Conservation (phyloP, 2,797 vertebrate species). For the Acanthis flammea region DNA sequence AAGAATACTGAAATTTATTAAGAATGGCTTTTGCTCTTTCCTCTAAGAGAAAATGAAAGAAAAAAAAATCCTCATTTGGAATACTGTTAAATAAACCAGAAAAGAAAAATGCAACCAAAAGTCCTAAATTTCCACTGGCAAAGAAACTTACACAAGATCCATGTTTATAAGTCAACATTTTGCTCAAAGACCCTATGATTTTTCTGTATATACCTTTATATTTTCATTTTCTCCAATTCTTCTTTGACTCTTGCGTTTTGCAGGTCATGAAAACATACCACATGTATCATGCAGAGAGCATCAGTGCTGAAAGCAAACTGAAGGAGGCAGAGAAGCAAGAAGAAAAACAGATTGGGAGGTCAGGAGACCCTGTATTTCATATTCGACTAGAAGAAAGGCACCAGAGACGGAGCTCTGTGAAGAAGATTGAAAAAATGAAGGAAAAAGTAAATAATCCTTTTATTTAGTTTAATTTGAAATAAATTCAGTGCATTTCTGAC, state of each 20-base stretch:
- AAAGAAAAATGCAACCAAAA: background rate
- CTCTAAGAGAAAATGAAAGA: background rate
- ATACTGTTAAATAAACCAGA: background rate
- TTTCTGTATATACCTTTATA: background rate
- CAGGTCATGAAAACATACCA: constrained; percentile 99
- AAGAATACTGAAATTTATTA: background rate
- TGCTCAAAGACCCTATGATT: background rate
- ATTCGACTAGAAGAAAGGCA: constrained; percentile 92
- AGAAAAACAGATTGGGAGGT: constrained; percentile 92
- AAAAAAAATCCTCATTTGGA: background rate
- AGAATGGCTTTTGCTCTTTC: background rate
- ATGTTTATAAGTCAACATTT: background rate
- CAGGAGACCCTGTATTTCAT: constrained; percentile 89
- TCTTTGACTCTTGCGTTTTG: constrained; percentile 23
- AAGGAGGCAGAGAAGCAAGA: constrained; percentile 98
- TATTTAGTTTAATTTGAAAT: constrained; percentile 3
- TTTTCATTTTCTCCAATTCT: constrained; percentile 1
- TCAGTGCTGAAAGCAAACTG: constrained; percentile 95
- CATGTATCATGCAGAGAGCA: constrained; percentile 98
- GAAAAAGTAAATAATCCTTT: constrained; percentile 86
- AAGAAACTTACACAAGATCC: background rate
- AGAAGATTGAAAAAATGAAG: constrained; percentile 99
- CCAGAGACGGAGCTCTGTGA: constrained; percentile 92
- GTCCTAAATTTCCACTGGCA: background rate
- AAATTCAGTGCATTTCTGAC: background rate